Base-by-base conservation (phyloP, 2,888 invertebrate genomes). In the Hyppa rectilinea region DNA sequence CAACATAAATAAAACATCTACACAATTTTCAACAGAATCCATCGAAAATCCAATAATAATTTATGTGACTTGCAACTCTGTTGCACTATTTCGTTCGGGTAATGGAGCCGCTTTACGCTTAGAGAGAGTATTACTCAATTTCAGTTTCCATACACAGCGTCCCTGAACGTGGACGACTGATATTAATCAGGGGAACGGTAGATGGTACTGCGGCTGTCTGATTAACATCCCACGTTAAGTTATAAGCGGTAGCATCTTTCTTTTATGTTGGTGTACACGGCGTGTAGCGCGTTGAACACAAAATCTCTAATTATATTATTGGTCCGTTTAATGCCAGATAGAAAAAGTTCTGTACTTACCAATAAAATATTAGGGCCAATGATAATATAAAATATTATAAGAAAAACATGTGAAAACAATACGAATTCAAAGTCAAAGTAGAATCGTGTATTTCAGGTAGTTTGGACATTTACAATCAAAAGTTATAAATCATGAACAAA, bases 141-240 rank as follows among this genome's bases (percentile, higher is more conserved):
- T 82, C 81, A 82, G 77, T 83, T 80, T 65, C 80, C 75, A 75
- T 80, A 82, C 76, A 64, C 64, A 29, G 61, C 34, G 71, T 72
- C 81, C 67, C 83, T 50, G 55, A 63, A 12, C 47, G 72, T 62
- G 70, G 71, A 55, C 73, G 64, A 76, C 78, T 82, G 81, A 82
- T 84, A 85, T 85, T 86, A 84, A 87, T 86, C 85, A 87, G 80
- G 50, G 65, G 61, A 78, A 59, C 67, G 63, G 66, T 76, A 50
- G 80, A 79, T 76, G 66, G 69, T 69, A 63, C 68, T 69, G 68
- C 59, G 58, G 68, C 71, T 72, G 69, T 75, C 77, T 82, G 84
- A 84, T 84, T 78, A 84, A 83, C 72, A 62, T 55, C 36, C 45
- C 12, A 0, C 9, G 31, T 9, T 59, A 69, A 71, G 73, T 45